Conservation (phyloP, 2,888 invertebrate species). For the Scaptodrosophila latifasciaeformis region DNA sequence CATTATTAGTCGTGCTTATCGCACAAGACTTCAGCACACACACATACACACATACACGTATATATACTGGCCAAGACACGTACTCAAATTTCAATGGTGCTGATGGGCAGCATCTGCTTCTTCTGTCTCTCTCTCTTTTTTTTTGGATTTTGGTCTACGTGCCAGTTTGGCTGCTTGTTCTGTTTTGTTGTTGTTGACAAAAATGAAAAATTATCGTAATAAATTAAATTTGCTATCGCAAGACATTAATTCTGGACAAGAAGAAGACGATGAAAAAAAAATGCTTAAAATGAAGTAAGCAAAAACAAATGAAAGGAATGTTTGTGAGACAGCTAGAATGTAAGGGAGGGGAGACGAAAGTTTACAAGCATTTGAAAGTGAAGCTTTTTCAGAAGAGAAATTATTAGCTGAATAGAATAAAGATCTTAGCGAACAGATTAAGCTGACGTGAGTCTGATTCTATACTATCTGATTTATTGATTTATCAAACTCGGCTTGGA, state of each 20-base stretch:
- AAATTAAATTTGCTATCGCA: conserved; percentile 73
- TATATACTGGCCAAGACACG: not conserved
- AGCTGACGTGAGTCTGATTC: too few species aligned
- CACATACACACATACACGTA: conserved; percentile 21
- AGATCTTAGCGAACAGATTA: too few species aligned
- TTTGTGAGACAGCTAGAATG: conserved; percentile 21
- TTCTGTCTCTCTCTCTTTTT: conserved; percentile 13
- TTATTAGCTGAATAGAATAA: too few species aligned
- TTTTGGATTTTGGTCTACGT: conserved; percentile 15
- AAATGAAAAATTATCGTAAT: conserved; percentile 72
- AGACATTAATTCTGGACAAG: conserved; percentile 61
- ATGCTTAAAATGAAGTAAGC: conserved; percentile 5
- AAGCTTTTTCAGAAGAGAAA: too few species aligned
- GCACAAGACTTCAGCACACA: conserved; percentile 49
- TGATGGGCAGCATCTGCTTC: conserved; percentile 9
- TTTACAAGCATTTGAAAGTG: conserved; percentile 51
- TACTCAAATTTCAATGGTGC: conserved; percentile 1
- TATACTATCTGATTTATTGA: too few species aligned
- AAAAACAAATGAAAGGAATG: conserved; percentile 44
- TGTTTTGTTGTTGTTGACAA: conserved; percentile 48
- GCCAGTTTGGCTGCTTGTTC: conserved; percentile 7
- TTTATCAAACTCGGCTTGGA: too few species aligned
- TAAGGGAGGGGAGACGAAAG: not conserved
- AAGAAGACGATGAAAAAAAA: conserved; percentile 17
- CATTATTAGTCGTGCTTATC: conserved; percentile 72